A percentile compares a stretch with the other conserved stretches of the same genome.
These are phyloP conservation scores for Rhinopomastus cyanomelas DNA, from an alignment of 2,113 vertebrate species.

Conservation along the genomic window DNA sequence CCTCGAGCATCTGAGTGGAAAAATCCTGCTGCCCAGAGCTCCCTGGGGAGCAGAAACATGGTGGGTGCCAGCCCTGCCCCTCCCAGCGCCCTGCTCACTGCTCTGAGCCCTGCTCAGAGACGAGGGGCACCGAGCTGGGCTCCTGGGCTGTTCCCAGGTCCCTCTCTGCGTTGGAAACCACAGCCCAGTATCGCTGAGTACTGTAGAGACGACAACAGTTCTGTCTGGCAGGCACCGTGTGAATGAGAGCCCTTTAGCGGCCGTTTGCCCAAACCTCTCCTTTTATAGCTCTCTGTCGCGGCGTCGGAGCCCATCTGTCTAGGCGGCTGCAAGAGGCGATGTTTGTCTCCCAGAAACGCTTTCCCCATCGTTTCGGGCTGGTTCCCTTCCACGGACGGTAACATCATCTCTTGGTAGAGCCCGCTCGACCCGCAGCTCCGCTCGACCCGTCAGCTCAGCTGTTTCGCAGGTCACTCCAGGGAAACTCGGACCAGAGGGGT, in stretches of 20 bases:
- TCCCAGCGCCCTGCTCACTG: background rate
- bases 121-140: rapidly evolving
- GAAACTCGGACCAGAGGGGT: rapidly evolving
- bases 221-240: background rate
- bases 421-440: too few relatives aligned
- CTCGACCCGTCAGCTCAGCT: rapidly evolving
- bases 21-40: background rate
- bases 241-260: background rate
- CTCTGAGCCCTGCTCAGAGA: rapidly evolving
- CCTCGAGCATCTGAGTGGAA: background rate
- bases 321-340: background rate
- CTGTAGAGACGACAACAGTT: background rate
- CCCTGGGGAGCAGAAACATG: background rate
- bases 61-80: background rate
- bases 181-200: background rate
- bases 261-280: background rate
- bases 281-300: slow-evolving; percentile 37
- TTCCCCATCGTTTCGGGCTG: background rate
- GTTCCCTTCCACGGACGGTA: background rate
- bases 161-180: background rate
- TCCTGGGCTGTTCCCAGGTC: background rate
- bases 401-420: background rate
- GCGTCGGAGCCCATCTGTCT: background rate
- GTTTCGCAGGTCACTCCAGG: rapidly evolving
- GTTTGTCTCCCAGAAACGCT: slow-evolving; percentile 23